Evolutionary conservation across 92 coral and sea anemone species (phyloP), one percentile per base, ranked within the genome.

Genomic region (Porites lobata): DNA sequence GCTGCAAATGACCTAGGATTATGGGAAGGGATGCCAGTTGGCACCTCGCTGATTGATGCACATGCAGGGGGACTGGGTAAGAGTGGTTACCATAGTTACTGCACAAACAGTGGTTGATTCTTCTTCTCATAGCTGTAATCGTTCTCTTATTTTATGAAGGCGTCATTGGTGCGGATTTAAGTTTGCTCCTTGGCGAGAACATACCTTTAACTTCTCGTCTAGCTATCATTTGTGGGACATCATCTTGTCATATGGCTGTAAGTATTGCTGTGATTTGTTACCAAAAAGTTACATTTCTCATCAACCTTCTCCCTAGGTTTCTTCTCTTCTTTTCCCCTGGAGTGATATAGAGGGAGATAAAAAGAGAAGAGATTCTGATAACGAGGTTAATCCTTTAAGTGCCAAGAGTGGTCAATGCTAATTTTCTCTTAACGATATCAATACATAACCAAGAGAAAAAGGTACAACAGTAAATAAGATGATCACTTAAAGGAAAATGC

Each of bases 51-150:
- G 1, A 93, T 97, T 88, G 99, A 97, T 94, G 99, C 99, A 71
- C 97, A 97, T 92, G 99, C 99, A 24, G 99, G 99, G 75, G 99
- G 98, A 26, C 89, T 97, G 58, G 99, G 99, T 97, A 94, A 77
- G 84, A 79, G 69, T 74, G 56, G 62, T 9, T 29, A 43, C 56
- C 10, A 38, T 38, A 7, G 54, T 38, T 10, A 7, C 21, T 13
- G 54, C 59, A 4, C 50, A 7, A 19, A n/a, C 79, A n/a, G 0
- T 21, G 19, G 20, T 9, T 29, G 11, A 56, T 56, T 17, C 57
- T 53, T 24, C 9, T 10, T 21, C 12, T 76, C 26, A 17, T 1
- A 65, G 13, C 10, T 63, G 20, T 19, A n/a, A 2, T 10, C 9
- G 22, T 53, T 53, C 12, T 66, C 18, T 21, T 43, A 38, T 57